Conservation (phyloP, 1,140 invertebrate genomes). For the Euborellia annulipes region DNA sequence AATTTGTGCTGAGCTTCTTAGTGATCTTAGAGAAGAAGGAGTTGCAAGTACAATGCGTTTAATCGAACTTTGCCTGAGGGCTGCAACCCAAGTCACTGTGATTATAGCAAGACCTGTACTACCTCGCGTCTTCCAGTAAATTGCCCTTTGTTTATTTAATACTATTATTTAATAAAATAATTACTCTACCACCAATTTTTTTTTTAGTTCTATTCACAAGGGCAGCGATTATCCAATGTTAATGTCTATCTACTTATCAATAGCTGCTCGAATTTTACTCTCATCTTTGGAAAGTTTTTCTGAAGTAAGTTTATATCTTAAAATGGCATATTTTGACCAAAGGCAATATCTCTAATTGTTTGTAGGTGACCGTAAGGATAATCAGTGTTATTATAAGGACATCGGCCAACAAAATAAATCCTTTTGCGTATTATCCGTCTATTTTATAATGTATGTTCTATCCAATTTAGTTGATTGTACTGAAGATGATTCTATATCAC, state of each 20-base stretch:
- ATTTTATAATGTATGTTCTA: no score
- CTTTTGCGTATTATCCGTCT: no score
- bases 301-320: no score
- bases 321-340: no score
- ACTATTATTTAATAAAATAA: constrained; percentile 8
- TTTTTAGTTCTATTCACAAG: constrained; percentile 40
- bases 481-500: no score
- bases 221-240: constrained; percentile 52
- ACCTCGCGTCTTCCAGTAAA: constrained; percentile 47
- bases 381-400: no score
- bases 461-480: no score
- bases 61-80: constrained; percentile 51
- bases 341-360: no score
- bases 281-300: constrained; percentile 33
- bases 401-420: no score
- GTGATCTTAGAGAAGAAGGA: constrained; percentile 66
- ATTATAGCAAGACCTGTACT: constrained; percentile 48
- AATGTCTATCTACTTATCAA: constrained; percentile 56
- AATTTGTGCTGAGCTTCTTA: constrained; percentile 48
- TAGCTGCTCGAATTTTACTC: constrained; percentile 61
- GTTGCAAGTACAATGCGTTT: constrained; percentile 53
- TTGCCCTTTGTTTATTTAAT: constrained; percentile 12
- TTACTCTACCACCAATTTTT: constrained; percentile 13
- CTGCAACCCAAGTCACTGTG: constrained; percentile 41
- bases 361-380: no score